Conservation (phyloP, 2,888 invertebrate species). For the Mesochorus sp. region DNA sequence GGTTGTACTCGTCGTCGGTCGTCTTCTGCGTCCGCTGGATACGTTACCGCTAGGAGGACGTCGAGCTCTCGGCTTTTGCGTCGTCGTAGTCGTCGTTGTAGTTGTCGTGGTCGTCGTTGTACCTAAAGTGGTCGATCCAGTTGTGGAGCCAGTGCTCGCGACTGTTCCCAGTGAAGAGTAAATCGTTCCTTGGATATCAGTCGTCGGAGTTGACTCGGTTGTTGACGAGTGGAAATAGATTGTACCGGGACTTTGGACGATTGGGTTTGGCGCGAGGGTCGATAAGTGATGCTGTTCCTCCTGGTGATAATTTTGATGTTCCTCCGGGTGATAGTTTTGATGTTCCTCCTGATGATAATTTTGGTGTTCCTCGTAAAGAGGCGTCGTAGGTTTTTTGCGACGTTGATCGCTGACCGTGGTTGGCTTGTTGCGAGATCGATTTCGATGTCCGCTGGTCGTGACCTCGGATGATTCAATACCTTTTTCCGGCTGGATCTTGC, state of each 20-base stretch:
- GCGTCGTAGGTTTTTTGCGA: slow-evolving; percentile 55
- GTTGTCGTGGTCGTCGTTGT: slow-evolving; percentile 57
- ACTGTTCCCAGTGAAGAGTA: slow-evolving; percentile 52
- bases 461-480: slow-evolving; percentile 14
- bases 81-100: slow-evolving; percentile 52
- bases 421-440: slow-evolving; percentile 49
- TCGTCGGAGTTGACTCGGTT: slow-evolving; percentile 36
- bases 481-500: slow-evolving; percentile 16
- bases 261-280: slow-evolving; percentile 49
- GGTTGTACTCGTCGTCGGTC: slow-evolving; percentile 61
- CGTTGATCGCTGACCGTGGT: slow-evolving; percentile 24
- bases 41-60: slow-evolving; percentile 35
- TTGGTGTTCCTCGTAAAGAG: slow-evolving; percentile 49
- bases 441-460: slow-evolving; percentile 56
- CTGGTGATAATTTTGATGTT: slow-evolving; percentile 30
- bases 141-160: slow-evolving; percentile 13
- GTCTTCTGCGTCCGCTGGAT: slow-evolving; percentile 41
- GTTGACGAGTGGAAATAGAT: slow-evolving; percentile 10
- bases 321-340: slow-evolving; percentile 30
- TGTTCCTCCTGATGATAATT: slow-evolving; percentile 33
- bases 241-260: slow-evolving; percentile 38
- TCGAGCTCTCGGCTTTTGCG: slow-evolving; percentile 45
- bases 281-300: slow-evolving; percentile 27
- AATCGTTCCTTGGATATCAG: slow-evolving; percentile 41
- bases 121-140: slow-evolving; percentile 8